Conservation (phyloP, 2,797 vertebrate genomes). For the Hyperoplus lanceolatus region DNA sequence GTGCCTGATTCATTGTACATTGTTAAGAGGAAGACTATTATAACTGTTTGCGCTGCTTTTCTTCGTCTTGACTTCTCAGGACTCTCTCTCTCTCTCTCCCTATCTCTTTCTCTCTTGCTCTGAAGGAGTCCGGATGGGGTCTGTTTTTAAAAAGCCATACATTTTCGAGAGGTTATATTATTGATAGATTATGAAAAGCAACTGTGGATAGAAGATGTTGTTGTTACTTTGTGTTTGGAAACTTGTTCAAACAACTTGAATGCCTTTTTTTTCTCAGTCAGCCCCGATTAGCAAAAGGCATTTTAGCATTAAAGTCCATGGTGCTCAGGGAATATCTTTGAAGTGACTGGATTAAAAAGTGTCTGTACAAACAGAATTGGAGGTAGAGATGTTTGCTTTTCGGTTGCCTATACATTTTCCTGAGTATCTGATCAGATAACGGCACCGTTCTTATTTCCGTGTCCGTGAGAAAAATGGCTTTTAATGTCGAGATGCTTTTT, state of each 20-base stretch:
- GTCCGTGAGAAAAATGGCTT: constrained; percentile 11
- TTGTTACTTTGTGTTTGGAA: constrained; percentile 38
- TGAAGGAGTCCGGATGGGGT: constrained; percentile 51
- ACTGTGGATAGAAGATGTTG: constrained; percentile 50
- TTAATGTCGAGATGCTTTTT: constrained; percentile 56
- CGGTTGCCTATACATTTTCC: constrained; percentile 16
- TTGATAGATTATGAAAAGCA: constrained; percentile 63
- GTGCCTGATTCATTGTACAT: constrained; percentile 73
- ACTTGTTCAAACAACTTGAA: constrained; percentile 38
- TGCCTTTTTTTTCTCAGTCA: constrained; percentile 63
- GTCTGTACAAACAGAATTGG: neutral
- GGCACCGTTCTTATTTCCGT: neutral
- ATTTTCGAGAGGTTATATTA: constrained; percentile 51
- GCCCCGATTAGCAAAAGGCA: constrained; percentile 26
- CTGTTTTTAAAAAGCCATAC: constrained; percentile 83
- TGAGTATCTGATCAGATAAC: neutral
- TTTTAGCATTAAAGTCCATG: constrained; percentile 30
- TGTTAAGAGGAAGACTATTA: constrained; percentile 39
- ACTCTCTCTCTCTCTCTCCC: constrained; percentile 11
- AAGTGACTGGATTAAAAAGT: neutral
- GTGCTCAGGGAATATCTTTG: constrained; percentile 17
- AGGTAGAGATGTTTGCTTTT: neutral
- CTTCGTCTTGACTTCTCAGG: constrained; percentile 43
- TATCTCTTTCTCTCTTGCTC: constrained; percentile 13
- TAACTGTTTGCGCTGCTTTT: constrained; percentile 60